These are phyloP conservation scores for Trichomycterus rosablanca DNA, from an alignment of 2,113 vertebrate genomes.

Conservation along the genomic window DNA sequence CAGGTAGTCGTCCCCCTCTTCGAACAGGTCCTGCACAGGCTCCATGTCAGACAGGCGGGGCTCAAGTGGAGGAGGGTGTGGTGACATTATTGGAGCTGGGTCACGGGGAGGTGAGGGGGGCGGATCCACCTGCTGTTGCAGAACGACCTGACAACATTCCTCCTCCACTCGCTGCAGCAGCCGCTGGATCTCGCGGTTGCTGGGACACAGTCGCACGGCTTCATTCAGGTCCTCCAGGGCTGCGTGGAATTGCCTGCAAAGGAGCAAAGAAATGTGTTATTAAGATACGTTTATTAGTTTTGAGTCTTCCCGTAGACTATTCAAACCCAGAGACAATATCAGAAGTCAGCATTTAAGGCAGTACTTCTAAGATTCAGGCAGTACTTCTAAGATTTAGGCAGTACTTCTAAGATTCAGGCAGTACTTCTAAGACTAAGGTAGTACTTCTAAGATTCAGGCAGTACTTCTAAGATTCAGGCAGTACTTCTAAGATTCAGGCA, in stretches of 20 bases:
- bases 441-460: too few relatives aligned
- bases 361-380: too few relatives aligned
- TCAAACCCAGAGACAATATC: too few relatives aligned
- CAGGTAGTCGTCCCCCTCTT: slow-evolving; percentile 74
- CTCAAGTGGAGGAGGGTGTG: slow-evolving; percentile 54
- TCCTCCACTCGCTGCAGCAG: slow-evolving; percentile 82
- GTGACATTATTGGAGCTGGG: slow-evolving; percentile 47
- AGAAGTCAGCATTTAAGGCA: too few relatives aligned
- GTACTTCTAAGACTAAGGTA: too few relatives aligned
- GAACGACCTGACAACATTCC: slow-evolving; percentile 74
- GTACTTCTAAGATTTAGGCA: too few relatives aligned
- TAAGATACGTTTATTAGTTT: too few relatives aligned
- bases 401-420: too few relatives aligned
- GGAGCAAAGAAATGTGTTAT: background rate
- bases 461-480: too few relatives aligned
- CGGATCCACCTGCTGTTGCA: slow-evolving; percentile 68
- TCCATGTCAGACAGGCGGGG: slow-evolving; percentile 76
- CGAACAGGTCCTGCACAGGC: slow-evolving; percentile 78
- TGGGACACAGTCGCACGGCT: slow-evolving; percentile 83
- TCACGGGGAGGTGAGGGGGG: slow-evolving; percentile 56
- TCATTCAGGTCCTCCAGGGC: slow-evolving; percentile 88
- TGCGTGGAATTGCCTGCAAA: slow-evolving; percentile 81
- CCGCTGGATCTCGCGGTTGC: slow-evolving; percentile 87
- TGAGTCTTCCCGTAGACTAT: too few relatives aligned
- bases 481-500: too few relatives aligned